Base-by-base conservation (phyloP, 1,140 invertebrate genomes). In the Heliothis subflexa region DNA sequence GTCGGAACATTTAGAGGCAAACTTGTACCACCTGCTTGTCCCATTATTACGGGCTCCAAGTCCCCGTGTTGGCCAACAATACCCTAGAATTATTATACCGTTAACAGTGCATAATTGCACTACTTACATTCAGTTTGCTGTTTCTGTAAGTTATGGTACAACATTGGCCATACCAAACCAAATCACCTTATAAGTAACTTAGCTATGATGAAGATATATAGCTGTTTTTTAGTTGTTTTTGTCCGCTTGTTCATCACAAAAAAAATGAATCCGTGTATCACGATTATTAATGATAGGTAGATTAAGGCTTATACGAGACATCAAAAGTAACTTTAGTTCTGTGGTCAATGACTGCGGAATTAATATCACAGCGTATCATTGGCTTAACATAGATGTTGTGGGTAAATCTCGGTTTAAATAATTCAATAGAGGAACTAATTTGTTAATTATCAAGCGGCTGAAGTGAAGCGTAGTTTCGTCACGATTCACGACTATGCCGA, bases 391-490 rank as follows among this genome's bases (percentile, higher is more conserved):
- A 57, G 62, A 81, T 40, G 78, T 62, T 47, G n/a, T 73, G 74
- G 12, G 78, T 71, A 81, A 86, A 81, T 79, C 72, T 50, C 14
- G 16, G 64, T 52, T 70, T 74, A 72, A 66, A 83, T 79, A 82
- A 81, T 78, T 61, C 47, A 82, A 82, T 70, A 77, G 78, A 81
- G 78, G 87, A 89, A 86, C 88, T 84, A 85, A 89, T 88, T 87
- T 81, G 85, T 85, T 88, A 85, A 88, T 85, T 84, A 83, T 81
- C 57, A n/a, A 73, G 59, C 75, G 78, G 76, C 66, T 74, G 64
- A 54, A 78, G 64, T 78, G 33, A 73, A 82, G 81, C 78, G 71
- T 79, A 62, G 45, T 75, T 84, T 62, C 81, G 72, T 83, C 75
- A 82, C 77, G 82, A 79, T 68, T 83, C 78, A 83, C 77, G 83